Conservation (phyloP, 2,113 vertebrate species). For the Phaethon lepturus region DNA sequence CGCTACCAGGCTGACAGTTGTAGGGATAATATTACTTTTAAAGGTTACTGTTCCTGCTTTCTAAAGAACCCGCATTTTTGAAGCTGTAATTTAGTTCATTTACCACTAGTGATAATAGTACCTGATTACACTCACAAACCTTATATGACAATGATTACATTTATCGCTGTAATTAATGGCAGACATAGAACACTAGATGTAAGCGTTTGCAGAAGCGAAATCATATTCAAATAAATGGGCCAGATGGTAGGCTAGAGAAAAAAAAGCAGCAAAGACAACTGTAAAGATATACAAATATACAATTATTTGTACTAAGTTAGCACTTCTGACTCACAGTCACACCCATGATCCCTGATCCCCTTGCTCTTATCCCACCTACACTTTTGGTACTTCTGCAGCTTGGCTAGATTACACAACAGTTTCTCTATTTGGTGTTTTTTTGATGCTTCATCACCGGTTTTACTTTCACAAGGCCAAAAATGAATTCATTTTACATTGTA, state of each 20-base stretch:
- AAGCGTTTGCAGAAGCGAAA: background rate
- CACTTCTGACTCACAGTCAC: background rate
- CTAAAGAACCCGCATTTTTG: background rate
- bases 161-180: background rate
- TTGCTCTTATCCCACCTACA: background rate
- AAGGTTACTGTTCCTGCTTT: background rate
- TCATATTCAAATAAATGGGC: background rate
- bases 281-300: background rate
- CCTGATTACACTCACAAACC: background rate
- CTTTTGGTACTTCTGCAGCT: background rate
- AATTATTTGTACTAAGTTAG: rapidly evolving
- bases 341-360: background rate
- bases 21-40: background rate
- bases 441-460: background rate
- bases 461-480: background rate
- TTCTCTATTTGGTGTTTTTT: background rate
- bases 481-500: rapidly evolving
- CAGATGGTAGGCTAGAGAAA: background rate
- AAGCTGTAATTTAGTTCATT: background rate
- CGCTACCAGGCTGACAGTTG: background rate
- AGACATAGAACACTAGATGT: background rate
- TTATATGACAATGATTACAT: background rate
- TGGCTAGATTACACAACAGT: rapidly evolving
- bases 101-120: background rate
- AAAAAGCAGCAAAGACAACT: rapidly evolving